A percentile compares a stretch with the other conserved stretches of the same genome.
Conservation (phyloP, 2,888 invertebrate species). For the Pandemis heparana region DNA sequence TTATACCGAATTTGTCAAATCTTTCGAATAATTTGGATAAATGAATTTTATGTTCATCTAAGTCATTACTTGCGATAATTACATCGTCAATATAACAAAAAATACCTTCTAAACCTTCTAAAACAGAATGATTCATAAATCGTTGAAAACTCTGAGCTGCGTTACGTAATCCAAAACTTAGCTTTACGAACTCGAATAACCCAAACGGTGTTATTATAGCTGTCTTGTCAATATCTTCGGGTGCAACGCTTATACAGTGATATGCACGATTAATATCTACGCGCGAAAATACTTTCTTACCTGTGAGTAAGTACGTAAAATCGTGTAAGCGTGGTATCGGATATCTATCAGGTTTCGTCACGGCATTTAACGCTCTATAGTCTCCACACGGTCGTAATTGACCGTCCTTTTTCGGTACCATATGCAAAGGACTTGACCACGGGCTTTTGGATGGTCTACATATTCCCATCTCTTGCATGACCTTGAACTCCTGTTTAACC, state of each 20-base stretch:
- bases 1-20: slow-evolving; percentile 30
- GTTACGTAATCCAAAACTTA: slow-evolving; percentile 57
- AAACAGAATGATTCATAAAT: slow-evolving; percentile 47
- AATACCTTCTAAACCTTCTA: slow-evolving; percentile 17
- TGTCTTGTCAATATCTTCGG: slow-evolving; percentile 57
- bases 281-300: not conserved
- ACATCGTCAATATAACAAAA: slow-evolving; percentile 32
- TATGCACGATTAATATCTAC: slow-evolving; percentile 15
- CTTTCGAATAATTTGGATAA: slow-evolving; percentile 1
- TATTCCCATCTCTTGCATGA: slow-evolving; percentile 57
- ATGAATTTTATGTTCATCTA: slow-evolving; percentile 12
- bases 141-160: slow-evolving; percentile 56
- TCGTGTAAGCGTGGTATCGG: not conserved
- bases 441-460: slow-evolving; percentile 59
- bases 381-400: slow-evolving; percentile 45
- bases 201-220: slow-evolving; percentile 56
- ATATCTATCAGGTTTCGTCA: not conserved
- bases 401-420: slow-evolving; percentile 49
- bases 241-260: slow-evolving; percentile 15
- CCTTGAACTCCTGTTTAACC: too few species aligned
- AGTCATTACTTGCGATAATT: slow-evolving; percentile 21
- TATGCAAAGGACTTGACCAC: slow-evolving; percentile 59
- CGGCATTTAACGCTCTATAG: slow-evolving; percentile 16
- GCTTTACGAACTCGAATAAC: too few species aligned
- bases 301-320: not conserved